Base-by-base conservation (phyloP, 2,113 vertebrate genomes). In the Hucho hucho region DNA sequence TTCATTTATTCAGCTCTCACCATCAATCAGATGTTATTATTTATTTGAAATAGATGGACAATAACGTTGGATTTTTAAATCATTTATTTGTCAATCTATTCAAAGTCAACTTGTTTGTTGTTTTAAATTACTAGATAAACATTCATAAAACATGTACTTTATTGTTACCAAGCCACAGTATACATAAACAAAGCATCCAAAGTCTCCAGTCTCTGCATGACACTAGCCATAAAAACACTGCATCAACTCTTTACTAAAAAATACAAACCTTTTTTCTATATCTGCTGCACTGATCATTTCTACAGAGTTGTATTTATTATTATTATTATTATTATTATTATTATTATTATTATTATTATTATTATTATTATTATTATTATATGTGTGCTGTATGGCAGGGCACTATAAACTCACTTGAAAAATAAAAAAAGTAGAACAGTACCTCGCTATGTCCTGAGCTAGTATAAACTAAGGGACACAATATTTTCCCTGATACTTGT, bases 91-190 rank as follows among this genome's bases (percentile, higher is more conserved):
- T 32, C 89, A 90, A 92, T 88, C 82, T 84, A 89, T 90, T 87
- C 70, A 86, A 87, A 79, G 32, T 89, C 87, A 92, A 85, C 82
- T 87, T 78, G 49, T 87, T 80, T 83, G 79, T 86, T 78, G 80
- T 89, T 89, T 87, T 87, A 83, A 88, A 89, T 89, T 87, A 88
- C 89, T 91, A 91, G 70, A 90, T 87, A 84, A 87, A 91, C 90
- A 91, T 91, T 90, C 83, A 83, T 88, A 87, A 90, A 43, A 90
- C 87, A 89, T 89, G 87, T 90, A 92, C 88, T 89, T 80, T 87
- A 89, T 89, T 82, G 79, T 89, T 91, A 90, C 78, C 72, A 87
- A 82, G 81, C 84, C 83, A 91, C 87, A 87, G 74, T 87, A 88
- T 77, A 90, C 79, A 86, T 84, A 53, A 79, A 86, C 79, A 80